Base-by-base conservation (phyloP, 2,113 vertebrate species). In the Empidonax alnorum region DNA sequence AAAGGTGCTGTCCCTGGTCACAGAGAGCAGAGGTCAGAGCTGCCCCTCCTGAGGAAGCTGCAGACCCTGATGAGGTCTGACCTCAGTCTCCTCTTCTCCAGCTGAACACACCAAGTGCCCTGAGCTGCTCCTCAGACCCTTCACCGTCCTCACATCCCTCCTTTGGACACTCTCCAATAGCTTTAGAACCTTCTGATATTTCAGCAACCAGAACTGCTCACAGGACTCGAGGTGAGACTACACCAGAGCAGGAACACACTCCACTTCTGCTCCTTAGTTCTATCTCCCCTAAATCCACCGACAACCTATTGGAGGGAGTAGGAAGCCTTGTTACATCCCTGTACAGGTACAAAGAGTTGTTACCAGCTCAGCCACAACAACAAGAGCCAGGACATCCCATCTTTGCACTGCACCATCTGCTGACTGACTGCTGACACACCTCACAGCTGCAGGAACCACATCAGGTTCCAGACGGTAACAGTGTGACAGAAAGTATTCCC, bases 361-460 rank as follows among this genome's bases (percentile, higher is more conserved):
- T 44, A 58, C 21, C 9, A 56, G 30, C 24, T 62, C 33, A 18
- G 10, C 14, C 41, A n/a, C 49, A 75, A 8, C 7, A 73, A n/a
- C 14, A 30, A 72, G 30, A 78, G 33, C 4, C 33, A 67, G 23
- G 50, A 52, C 7, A 41, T 7, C 33, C 19, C 14, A 18, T 28
- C 23, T 58, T 44, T 2, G 2, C 3, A 6, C 27, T 12, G 3
- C 12, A 31, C 6, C 21, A 8, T 2, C 10, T 23, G 1, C 72
- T 86, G 53, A 16, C 18, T 44, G 63, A 47, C 7, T 4, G 6
- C 12, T 17, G 7, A 35, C 39, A 23, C 80, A 7, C 10, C 1
- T 4, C n/a, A n/a, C 19, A 74, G 46, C 55, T 61, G 33, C 9
- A 62, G 42, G 25, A 72, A 65, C 31, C 12, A 1, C 52, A 15